Evolutionary conservation across 2,888 invertebrate species (phyloP).

Genomic region (Biston betularia): DNA sequence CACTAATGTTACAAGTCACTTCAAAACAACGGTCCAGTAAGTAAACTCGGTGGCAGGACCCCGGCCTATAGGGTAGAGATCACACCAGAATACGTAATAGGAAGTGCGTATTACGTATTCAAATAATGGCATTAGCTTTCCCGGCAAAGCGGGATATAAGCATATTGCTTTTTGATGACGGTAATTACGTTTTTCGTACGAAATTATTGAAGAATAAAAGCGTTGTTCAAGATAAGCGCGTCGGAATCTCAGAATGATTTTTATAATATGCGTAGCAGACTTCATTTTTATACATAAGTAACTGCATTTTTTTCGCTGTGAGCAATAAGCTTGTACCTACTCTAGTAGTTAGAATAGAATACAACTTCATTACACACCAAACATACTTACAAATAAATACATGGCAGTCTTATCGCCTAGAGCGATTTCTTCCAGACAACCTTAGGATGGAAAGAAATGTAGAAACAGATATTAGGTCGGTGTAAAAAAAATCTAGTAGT

Average conservation of each 20-base stretch:
- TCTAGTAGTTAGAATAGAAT: too few relatives aligned
- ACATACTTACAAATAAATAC: too few relatives aligned
- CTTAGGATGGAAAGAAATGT: too few relatives aligned
- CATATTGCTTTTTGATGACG: slow-evolving; percentile 58
- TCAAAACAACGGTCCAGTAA: background rate
- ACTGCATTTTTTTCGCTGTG: too few relatives aligned
- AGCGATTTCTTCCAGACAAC: too few relatives aligned
- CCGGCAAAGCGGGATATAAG: slow-evolving; percentile 50
- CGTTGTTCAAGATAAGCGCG: slow-evolving; percentile 3
- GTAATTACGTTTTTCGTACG: slow-evolving; percentile 50
- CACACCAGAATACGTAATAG: slow-evolving; percentile 36
- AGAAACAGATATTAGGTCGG: too few relatives aligned
- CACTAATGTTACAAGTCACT: background rate
- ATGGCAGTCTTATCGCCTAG: too few relatives aligned
- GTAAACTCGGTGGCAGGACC: background rate
- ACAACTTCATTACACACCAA: too few relatives aligned
- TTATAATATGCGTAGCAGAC: too few relatives aligned
- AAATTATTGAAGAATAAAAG: slow-evolving; percentile 16
- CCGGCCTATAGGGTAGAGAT: slow-evolving; percentile 21
- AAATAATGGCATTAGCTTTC: slow-evolving; percentile 57
- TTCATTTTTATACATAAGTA: too few relatives aligned
- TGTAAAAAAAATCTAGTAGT: too few relatives aligned
- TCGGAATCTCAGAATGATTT: background rate
- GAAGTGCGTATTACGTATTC: slow-evolving; percentile 54
- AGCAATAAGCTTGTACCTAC: too few relatives aligned